Conservation (phyloP, 2,888 invertebrate genomes). For the Liopterus haemorrhoidalis region DNA sequence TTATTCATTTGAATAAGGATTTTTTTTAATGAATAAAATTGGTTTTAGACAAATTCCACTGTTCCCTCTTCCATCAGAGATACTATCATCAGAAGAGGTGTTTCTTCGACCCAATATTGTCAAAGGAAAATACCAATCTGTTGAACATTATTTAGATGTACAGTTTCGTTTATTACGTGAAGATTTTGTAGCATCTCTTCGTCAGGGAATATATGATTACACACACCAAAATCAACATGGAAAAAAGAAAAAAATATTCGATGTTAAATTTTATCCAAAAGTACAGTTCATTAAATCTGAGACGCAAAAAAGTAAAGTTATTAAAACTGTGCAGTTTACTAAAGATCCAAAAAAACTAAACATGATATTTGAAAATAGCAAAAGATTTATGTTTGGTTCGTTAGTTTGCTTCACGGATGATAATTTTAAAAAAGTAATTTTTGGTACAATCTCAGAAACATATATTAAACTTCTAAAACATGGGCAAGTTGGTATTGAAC, state of each 20-base stretch:
- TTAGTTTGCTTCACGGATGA: slow-evolving; percentile 66
- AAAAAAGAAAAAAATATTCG: slow-evolving; percentile 13
- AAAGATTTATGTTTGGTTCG: slow-evolving; percentile 65
- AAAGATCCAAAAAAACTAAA: slow-evolving; percentile 37
- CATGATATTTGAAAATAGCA: slow-evolving; percentile 48
- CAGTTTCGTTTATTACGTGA: slow-evolving; percentile 73
- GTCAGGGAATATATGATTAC: slow-evolving; percentile 54
- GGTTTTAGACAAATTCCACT: slow-evolving; percentile 52
- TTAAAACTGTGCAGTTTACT: slow-evolving; percentile 29
- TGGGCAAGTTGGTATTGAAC: slow-evolving; percentile 51
- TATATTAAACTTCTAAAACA: slow-evolving; percentile 48
- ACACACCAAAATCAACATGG: slow-evolving; percentile 12
- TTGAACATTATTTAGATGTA: slow-evolving; percentile 70
- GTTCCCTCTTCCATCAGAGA: slow-evolving; percentile 48
- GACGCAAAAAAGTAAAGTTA: slow-evolving; percentile 21
- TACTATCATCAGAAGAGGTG: slow-evolving; percentile 37
- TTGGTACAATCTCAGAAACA: slow-evolving; percentile 63
- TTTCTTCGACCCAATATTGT: slow-evolving; percentile 55
- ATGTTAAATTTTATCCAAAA: slow-evolving; percentile 30
- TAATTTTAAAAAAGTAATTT: slow-evolving; percentile 60
- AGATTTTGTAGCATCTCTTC: slow-evolving; percentile 70
- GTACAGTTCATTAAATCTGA: slow-evolving; percentile 14
- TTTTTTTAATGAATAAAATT: too few species aligned
- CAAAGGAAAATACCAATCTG: slow-evolving; percentile 56
- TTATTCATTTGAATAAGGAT: too few species aligned